These are phyloP conservation scores for Schlechtendalia chinensis DNA, from an alignment of 1,140 invertebrate genomes.

Conservation along the genomic window DNA sequence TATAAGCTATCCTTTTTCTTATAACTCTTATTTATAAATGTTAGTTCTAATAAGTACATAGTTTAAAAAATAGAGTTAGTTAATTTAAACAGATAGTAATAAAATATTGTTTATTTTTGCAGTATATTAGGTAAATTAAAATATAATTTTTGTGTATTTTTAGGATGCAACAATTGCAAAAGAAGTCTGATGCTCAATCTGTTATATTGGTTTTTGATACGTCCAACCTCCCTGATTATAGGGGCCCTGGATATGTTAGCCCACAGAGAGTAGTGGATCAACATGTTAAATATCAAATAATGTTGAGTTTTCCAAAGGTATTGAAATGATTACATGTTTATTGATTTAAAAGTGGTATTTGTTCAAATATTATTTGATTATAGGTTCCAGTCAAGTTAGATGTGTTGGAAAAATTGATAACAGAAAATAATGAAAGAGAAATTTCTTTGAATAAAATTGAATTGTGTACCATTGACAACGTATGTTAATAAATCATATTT, in stretches of 20 bases:
- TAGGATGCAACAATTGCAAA: constrained; percentile 32
- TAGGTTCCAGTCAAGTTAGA: constrained; percentile 22
- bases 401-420: not conserved
- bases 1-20: too few species aligned
- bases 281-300: constrained; percentile 29
- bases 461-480: not conserved
- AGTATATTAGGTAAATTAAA: too few species aligned
- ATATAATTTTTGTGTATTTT: too few species aligned
- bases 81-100: too few species aligned
- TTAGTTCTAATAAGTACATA: too few species aligned
- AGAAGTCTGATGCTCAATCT: constrained; percentile 26
- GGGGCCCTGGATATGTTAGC: not conserved
- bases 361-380: not conserved
- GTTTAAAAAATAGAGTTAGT: too few species aligned
- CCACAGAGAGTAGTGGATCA: not conserved
- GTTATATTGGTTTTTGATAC: constrained; percentile 27
- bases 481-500: not conserved
- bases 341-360: not conserved
- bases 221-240: not conserved
- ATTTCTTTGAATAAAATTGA: constrained; percentile 14
- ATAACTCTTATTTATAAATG: too few species aligned
- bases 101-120: too few species aligned
- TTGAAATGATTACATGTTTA: not conserved
- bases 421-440: constrained; percentile 23
- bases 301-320: constrained; percentile 32